phyloP scores from a whole-genome alignment of 2,797 vertebrate species.

The Oreochromis mossambicus region DNA sequence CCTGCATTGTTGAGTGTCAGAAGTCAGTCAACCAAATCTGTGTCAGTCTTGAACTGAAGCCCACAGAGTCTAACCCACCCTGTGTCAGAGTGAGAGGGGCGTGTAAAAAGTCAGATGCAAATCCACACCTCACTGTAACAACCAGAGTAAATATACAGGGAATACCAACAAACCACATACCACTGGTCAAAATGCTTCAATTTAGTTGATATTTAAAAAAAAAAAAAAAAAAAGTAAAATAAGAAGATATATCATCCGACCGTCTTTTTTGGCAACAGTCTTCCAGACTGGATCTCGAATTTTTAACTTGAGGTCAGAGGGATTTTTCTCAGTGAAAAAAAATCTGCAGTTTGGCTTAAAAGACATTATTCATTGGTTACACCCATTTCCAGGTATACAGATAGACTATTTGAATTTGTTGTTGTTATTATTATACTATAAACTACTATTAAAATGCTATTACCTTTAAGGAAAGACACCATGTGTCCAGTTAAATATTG shows the following conservation, averaged over 20 bases:
- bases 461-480: background rate
- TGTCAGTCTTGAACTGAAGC: constrained; percentile 13
- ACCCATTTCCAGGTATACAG: background rate
- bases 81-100: constrained; percentile 41
- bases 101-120: constrained; percentile 21
- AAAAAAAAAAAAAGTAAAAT: background rate
- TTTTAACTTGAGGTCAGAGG: background rate
- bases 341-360: background rate
- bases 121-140: constrained; percentile 13
- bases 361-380: background rate
- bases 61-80: constrained; percentile 17
- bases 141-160: background rate
- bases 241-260: background rate
- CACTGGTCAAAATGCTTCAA: background rate
- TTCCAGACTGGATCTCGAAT: background rate
- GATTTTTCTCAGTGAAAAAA: background rate
- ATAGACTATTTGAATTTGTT: background rate
- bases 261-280: background rate
- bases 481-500: background rate
- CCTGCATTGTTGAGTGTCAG: constrained; percentile 39
- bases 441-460: background rate
- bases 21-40: background rate
- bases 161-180: background rate
- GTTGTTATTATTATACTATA: background rate
- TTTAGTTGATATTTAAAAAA: accelerated